phyloP scores from a whole-genome alignment of 2,113 vertebrate species.

The Atherinomorus stipes region DNA sequence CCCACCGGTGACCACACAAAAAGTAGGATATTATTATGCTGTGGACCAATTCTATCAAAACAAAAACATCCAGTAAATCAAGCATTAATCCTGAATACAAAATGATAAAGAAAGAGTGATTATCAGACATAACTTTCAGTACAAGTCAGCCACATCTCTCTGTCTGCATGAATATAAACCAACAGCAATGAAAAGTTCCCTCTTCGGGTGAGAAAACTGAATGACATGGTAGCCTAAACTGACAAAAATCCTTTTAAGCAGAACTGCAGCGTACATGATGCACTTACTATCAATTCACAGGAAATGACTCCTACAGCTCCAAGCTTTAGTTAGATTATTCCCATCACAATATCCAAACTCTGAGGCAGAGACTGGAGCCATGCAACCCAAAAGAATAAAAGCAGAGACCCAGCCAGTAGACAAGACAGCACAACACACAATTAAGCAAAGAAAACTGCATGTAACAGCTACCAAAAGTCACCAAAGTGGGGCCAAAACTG shows the following conservation, averaged over 20 bases:
- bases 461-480: neutral
- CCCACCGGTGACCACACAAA: conserved; percentile 25
- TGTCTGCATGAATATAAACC: neutral
- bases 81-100: conserved; percentile 3
- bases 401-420: conserved; percentile 11
- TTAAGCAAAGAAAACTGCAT: conserved; percentile 23
- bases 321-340: neutral
- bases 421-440: conserved; percentile 9
- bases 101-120: neutral
- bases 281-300: neutral
- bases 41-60: neutral
- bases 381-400: too few species aligned
- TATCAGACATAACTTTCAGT: neutral
- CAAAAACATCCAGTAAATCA: conserved; percentile 13
- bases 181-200: neutral
- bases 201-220: neutral
- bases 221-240: neutral
- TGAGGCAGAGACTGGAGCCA: too few species aligned
- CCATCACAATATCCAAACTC: neutral
- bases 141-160: neutral
- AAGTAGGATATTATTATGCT: conserved; percentile 16
- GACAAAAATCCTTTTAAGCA: neutral
- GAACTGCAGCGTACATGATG: neutral
- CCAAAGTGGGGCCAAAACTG: neutral
- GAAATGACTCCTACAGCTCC: neutral